Conservation (phyloP, 2,888 invertebrate genomes). For the Rhodophaea formosa region DNA sequence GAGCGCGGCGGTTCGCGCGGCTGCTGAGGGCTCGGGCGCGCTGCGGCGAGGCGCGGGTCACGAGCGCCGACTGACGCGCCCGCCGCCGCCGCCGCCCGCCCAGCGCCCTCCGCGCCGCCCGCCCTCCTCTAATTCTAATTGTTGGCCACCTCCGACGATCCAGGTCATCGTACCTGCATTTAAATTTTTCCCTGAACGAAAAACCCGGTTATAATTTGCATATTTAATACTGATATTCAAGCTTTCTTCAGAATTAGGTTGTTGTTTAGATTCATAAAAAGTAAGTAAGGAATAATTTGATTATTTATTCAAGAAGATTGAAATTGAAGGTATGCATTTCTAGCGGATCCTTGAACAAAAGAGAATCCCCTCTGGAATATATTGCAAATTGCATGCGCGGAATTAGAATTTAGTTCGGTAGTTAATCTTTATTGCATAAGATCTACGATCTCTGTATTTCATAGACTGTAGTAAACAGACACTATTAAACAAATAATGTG, state of each 20-base stretch:
- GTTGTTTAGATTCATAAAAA: slow-evolving; percentile 58
- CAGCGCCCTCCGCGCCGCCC: slow-evolving; percentile 41
- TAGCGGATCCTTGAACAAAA: slow-evolving; percentile 36
- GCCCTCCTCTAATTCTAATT: slow-evolving; percentile 68
- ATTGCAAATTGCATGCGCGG: not conserved
- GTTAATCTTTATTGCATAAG: not conserved
- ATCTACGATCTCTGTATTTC: too few relatives aligned
- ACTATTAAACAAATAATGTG: too few relatives aligned
- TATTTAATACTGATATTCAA: slow-evolving; percentile 61
- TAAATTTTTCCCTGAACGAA: slow-evolving; percentile 53
- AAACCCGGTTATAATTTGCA: slow-evolving; percentile 58
- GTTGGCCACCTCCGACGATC: slow-evolving; percentile 68
- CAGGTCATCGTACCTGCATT: slow-evolving; percentile 75
- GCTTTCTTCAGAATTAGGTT: slow-evolving; percentile 50
- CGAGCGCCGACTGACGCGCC: slow-evolving; percentile 50
- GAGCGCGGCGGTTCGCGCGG: slow-evolving; percentile 37
- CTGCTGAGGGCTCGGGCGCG: slow-evolving; percentile 15
- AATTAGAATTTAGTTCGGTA: not conserved
- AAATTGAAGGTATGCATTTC: slow-evolving; percentile 30
- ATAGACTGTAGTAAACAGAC: too few relatives aligned
- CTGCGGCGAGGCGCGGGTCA: slow-evolving; percentile 36
- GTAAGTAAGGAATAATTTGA: slow-evolving; percentile 54
- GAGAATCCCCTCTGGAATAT: slow-evolving; percentile 15
- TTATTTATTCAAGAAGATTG: slow-evolving; percentile 47
- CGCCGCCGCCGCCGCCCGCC: slow-evolving; percentile 38